Conservation (phyloP, 2,113 vertebrate genomes). For the Megaceryle torquata region DNA sequence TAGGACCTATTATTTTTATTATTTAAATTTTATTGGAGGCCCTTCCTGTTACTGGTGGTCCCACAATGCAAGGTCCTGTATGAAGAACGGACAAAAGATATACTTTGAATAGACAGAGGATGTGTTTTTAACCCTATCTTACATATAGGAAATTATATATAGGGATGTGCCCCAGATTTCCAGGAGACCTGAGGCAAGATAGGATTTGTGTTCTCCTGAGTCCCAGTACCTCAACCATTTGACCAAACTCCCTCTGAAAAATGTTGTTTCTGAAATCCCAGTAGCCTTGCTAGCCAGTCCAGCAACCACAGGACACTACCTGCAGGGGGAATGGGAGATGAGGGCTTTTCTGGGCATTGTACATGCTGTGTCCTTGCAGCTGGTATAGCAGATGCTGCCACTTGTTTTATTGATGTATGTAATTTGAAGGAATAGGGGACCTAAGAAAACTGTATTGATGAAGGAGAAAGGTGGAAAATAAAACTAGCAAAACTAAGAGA, state of each 20-base stretch:
- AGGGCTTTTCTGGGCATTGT: not conserved
- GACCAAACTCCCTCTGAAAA: not conserved
- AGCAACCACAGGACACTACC: not conserved
- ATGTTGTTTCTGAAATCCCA: not conserved
- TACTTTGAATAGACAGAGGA: not conserved
- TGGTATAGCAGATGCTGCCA: not conserved
- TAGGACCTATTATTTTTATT: not conserved
- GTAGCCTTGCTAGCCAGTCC: not conserved
- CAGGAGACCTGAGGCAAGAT: not conserved
- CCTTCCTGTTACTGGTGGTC: not conserved
- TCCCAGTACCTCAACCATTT: not conserved
- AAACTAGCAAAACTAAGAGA: not conserved
- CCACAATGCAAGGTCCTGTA: not conserved
- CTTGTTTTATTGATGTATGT: not conserved
- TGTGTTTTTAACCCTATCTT: not conserved
- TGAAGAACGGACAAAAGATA: not conserved
- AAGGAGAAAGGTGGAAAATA: not conserved
- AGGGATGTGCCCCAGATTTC: not conserved
- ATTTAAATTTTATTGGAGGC: not conserved
- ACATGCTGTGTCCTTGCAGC: not conserved
- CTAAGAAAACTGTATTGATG: not conserved
- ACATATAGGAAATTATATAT: not conserved
- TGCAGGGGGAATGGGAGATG: not conserved
- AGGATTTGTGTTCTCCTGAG: not conserved
- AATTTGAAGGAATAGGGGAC: not conserved